Evolutionary conservation across 92 coral and sea anemone species (phyloP), one percentile per base, ranked within the genome.

Genomic region (Parazoanthus atlanticus): DNA sequence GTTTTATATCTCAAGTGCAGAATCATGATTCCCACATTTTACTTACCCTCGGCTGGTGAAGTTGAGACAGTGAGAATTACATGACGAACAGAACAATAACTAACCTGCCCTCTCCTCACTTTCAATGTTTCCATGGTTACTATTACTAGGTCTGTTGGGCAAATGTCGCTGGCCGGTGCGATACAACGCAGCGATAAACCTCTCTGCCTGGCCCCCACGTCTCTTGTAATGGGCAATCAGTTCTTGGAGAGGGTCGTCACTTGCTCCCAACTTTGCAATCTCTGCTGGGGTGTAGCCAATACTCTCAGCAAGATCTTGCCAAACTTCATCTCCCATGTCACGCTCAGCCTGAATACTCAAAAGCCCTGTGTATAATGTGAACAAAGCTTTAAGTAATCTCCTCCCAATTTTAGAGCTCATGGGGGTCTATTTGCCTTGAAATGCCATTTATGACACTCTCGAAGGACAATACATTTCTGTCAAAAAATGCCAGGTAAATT

Each of bases 261-360:
- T 78, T 11, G 85, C 73, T 30, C 89, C 91, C 13, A 96, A 90
- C 85, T 89, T 94, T 81, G 81, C 88, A 26, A 96, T 93, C 76
- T 96, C 99, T 26, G 92, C 91, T 28, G 92, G 92, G 13, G 96
- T 95, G 92, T 96, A 96, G 75, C 99, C 97, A 84, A 96, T 81
- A 73, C 85, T 91, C 8, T 94, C 90, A 0, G 99, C 99, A 21
- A 96, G 85, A 21, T 96, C 99, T 43, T 95, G 96, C 99, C 99
- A 96, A 21, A 95, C 96, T 40, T 94, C 97, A 89, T 96, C 99
- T 0, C 98, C 99, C 95, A 96, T 92, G 86, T 96, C 99, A 29
- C 92, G 95, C 70, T 96, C 97, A 7, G 96, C 86, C 76, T 95
- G 89, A 47, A 96, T 96, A 80, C 96, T 96, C 33, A 96, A 85